Evolutionary conservation across 2,888 invertebrate species (phyloP).

Genomic region (Neoscelio sp.): DNA sequence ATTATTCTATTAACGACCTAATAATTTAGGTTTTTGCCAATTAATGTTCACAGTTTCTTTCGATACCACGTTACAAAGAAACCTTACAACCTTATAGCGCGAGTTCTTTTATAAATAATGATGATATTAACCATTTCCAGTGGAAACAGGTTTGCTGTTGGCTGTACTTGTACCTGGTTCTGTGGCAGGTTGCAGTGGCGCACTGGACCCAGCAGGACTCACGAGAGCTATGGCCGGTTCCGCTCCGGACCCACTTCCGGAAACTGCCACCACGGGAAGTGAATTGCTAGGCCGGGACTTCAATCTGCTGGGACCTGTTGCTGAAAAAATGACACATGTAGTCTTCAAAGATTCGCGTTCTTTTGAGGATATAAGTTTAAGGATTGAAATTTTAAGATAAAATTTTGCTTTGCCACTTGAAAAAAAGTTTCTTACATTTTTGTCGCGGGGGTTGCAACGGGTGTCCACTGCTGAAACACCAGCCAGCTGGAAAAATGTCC

Average conservation of each 20-base stretch:
- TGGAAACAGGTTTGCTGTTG: slow-evolving; percentile 77
- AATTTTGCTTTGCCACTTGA: slow-evolving; percentile 54
- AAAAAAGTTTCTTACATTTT: slow-evolving; percentile 91
- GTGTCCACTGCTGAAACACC: slow-evolving; percentile 97
- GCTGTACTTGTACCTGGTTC: slow-evolving; percentile 82
- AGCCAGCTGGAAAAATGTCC: slow-evolving; percentile 98
- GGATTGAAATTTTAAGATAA: not conserved
- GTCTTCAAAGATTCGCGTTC: slow-evolving; percentile 11
- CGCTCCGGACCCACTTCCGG: slow-evolving; percentile 77
- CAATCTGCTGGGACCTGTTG: slow-evolving; percentile 82
- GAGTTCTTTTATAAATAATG: no score
- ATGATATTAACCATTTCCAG: slow-evolving; percentile 76
- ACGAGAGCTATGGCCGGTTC: slow-evolving; percentile 81
- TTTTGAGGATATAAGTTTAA: no score
- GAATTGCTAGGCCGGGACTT: slow-evolving; percentile 83
- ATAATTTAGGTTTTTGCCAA: not conserved
- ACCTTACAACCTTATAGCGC: no score
- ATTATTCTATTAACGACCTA: not conserved
- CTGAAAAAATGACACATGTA: slow-evolving; percentile 72
- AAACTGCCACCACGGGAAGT: slow-evolving; percentile 81
- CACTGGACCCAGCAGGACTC: slow-evolving; percentile 79
- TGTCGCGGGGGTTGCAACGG: slow-evolving; percentile 97
- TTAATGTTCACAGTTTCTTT: no score
- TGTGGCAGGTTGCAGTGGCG: slow-evolving; percentile 81
- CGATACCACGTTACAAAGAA: no score